Evolutionary conservation across 2,797 vertebrate species (phyloP).

Genomic region (Steatocranus sp.): DNA sequence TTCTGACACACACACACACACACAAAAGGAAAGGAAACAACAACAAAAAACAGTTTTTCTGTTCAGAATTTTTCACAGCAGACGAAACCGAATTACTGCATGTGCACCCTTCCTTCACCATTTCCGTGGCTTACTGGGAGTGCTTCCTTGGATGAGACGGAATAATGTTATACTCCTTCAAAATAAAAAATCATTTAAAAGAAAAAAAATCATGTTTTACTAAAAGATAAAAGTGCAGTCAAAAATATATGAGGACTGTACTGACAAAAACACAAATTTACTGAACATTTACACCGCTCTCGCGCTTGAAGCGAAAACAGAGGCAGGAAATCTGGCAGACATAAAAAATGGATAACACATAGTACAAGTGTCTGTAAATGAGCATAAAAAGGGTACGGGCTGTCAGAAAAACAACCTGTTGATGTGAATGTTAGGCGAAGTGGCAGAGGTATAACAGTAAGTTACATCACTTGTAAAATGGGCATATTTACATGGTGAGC

Average conservation of each 20-base stretch:
- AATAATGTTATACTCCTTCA: slow-evolving; percentile 24
- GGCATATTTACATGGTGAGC: slow-evolving; percentile 45
- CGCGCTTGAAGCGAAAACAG: slow-evolving; percentile 13
- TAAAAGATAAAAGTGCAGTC: slow-evolving; percentile 42
- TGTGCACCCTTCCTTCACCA: slow-evolving; percentile 11
- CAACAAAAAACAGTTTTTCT: background rate
- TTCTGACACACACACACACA: background rate
- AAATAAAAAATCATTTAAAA: background rate
- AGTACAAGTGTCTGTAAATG: background rate
- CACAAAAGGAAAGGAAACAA: background rate
- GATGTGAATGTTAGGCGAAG: slow-evolving; percentile 7
- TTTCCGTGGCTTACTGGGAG: slow-evolving; percentile 36
- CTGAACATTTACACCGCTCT: slow-evolving; percentile 52
- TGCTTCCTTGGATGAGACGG: slow-evolving; percentile 27
- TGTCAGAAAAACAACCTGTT: slow-evolving; percentile 13
- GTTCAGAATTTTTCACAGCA: slow-evolving; percentile 41
- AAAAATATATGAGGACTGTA: slow-evolving; percentile 47
- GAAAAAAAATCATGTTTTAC: background rate
- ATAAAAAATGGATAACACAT: slow-evolving; percentile 1
- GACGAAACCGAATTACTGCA: slow-evolving; percentile 36
- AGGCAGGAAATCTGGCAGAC: slow-evolving; percentile 29
- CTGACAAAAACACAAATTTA: slow-evolving; percentile 52
- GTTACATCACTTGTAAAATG: slow-evolving; percentile 29
- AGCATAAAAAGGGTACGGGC: slow-evolving; percentile 1
- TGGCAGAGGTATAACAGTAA: slow-evolving; percentile 1